A percentile compares a stretch with the other conserved stretches of the same genome.
Evolutionary conservation across 2,888 invertebrate genomes (phyloP).

Genomic region (Lottia scabra): DNA sequence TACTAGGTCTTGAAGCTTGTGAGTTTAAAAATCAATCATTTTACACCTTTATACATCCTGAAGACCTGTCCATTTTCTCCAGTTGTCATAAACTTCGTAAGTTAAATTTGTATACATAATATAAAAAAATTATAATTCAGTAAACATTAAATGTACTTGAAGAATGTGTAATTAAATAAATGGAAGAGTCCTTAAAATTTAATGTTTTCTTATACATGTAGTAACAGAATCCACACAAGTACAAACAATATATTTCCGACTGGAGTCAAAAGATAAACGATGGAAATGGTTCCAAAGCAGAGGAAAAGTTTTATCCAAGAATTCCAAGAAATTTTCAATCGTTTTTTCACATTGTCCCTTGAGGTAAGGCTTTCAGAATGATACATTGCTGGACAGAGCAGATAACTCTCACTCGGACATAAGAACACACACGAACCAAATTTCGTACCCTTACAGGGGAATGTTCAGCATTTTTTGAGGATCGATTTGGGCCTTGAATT

Average conservation of each 20-base stretch:
- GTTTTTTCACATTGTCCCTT: constrained; percentile 62
- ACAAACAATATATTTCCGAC: constrained; percentile 55
- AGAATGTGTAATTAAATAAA: no score
- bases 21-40: constrained; percentile 50
- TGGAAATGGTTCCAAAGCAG: constrained; percentile 59
- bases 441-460: no score
- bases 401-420: no score
- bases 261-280: constrained; percentile 43
- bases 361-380: constrained; percentile 37
- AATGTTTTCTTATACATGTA: constrained; percentile 19
- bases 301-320: constrained; percentile 58
- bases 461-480: no score
- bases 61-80: constrained; percentile 49
- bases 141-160: no score
- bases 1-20: constrained; percentile 42
- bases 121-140: no score
- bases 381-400: no score
- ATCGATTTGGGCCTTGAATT: no score
- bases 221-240: constrained; percentile 53
- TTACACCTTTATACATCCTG: constrained; percentile 53
- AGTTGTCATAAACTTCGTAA: constrained; percentile 50
- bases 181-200: not conserved
- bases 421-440: no score
- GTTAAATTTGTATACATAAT: constrained; percentile 15
- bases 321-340: constrained; percentile 60